Conservation (phyloP, 1,140 invertebrate species). For the Drosophila subpulchrella region DNA sequence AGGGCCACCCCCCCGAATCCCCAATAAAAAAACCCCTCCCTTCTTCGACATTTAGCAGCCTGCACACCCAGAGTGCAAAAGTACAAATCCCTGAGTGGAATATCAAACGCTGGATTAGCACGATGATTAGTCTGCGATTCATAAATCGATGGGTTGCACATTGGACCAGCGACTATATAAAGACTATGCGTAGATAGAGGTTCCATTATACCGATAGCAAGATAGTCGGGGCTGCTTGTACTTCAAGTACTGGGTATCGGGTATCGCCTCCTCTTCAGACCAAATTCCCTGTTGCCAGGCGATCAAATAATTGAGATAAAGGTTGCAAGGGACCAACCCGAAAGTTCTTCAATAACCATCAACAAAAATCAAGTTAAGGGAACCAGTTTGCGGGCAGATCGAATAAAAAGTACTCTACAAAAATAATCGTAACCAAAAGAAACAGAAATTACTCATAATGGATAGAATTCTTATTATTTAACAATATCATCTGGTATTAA, state of each 20-base stretch:
- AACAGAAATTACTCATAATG: background rate
- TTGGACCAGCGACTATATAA: constrained; percentile 19
- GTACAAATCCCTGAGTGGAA: constrained; percentile 83
- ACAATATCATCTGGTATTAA: too few species aligned
- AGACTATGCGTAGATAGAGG: constrained; percentile 2
- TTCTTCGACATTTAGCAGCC: constrained; percentile 13
- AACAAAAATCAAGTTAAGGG: constrained; percentile 21
- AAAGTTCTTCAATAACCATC: constrained; percentile 23
- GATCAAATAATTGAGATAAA: constrained; percentile 81
- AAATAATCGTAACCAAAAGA: background rate
- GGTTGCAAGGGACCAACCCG: constrained; percentile 34
- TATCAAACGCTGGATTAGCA: constrained; percentile 62
- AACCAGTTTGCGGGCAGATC: background rate
- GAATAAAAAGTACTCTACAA: constrained; percentile 14
- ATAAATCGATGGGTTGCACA: constrained; percentile 59
- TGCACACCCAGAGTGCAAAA: constrained; percentile 82
- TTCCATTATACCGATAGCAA: background rate
- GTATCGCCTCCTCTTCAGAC: constrained; percentile 2
- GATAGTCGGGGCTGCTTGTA: background rate
- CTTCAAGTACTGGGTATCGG: background rate
- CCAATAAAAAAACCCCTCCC: background rate
- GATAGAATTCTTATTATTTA: too few species aligned
- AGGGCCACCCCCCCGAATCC: constrained; percentile 21
- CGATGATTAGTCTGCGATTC: constrained; percentile 70
- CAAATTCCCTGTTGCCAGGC: constrained; percentile 15